A percentile compares a stretch with the other conserved stretches of the same genome.
These are phyloP conservation scores for Galaxea fascicularis DNA, from an alignment of 92 coral and sea anemone genomes.

Conservation along the genomic window DNA sequence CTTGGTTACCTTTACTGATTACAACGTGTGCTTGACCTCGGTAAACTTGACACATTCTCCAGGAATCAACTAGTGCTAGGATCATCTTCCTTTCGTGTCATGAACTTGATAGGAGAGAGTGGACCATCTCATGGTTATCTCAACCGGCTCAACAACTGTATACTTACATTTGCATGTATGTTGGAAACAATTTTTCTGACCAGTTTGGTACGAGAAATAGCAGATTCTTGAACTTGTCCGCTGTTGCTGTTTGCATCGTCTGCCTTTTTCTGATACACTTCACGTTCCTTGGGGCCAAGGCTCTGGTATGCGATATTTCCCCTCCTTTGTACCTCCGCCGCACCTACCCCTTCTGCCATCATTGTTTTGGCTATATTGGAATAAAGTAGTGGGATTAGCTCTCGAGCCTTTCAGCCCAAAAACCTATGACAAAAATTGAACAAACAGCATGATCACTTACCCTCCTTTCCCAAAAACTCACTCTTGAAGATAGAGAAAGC, in stretches of 20 bases:
- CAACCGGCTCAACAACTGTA: not conserved
- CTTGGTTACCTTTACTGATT: no score
- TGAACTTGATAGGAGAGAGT: no score
- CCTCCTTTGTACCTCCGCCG: not conserved
- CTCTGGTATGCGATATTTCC: not conserved
- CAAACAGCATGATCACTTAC: not conserved
- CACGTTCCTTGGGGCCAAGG: not conserved
- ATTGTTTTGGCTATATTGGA: not conserved
- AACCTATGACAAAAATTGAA: no score
- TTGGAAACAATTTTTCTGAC: not conserved
- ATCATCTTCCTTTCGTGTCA: no score
- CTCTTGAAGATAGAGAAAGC: constrained; percentile 21
- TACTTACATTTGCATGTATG: constrained; percentile 7
- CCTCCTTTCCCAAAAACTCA: not conserved
- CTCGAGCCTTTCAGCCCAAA: no score
- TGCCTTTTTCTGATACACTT: not conserved
- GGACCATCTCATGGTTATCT: no score
- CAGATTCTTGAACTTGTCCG: not conserved
- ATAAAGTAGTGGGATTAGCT: not conserved
- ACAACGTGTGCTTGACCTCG: no score
- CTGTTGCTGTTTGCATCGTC: not conserved
- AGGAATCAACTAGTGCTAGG: no score
- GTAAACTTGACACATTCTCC: no score
- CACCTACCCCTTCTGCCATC: not conserved
- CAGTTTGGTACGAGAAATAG: not conserved